A percentile compares a stretch with the other conserved stretches of the same genome.
Evolutionary conservation across 1,140 invertebrate genomes (phyloP).

Genomic region (Drosophila auraria): DNA sequence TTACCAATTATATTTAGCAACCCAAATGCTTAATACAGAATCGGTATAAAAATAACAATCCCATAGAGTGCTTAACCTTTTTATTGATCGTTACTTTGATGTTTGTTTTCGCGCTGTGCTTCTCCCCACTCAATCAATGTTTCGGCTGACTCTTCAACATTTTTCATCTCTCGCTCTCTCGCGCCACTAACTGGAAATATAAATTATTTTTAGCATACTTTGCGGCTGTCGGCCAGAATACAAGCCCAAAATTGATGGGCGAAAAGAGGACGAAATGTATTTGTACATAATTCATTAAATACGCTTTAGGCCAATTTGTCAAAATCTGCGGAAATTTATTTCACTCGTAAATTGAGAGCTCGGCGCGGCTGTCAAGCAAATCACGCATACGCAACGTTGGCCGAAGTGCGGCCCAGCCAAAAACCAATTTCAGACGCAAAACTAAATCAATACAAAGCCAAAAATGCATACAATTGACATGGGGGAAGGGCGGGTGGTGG

Average conservation of each 20-base stretch:
- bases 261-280: constrained; percentile 31
- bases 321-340: constrained; percentile 48
- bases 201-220: constrained; percentile 46
- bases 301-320: constrained; percentile 46
- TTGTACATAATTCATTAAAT: constrained; percentile 53
- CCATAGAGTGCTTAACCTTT: background rate
- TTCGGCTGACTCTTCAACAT: constrained; percentile 10
- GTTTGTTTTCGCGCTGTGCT: background rate
- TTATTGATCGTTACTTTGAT: constrained; percentile 3
- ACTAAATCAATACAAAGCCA: constrained; percentile 48
- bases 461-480: constrained; percentile 36
- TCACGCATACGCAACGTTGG: constrained; percentile 35
- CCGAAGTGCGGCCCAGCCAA: background rate
- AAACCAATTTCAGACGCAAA: constrained; percentile 39
- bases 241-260: constrained; percentile 33
- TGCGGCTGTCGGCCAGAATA: constrained; percentile 33
- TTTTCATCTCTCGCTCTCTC: constrained; percentile 1
- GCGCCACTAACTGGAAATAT: constrained; percentile 7
- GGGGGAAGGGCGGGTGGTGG: background rate
- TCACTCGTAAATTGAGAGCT: constrained; percentile 56
- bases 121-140: constrained; percentile 3
- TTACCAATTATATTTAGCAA: background rate
- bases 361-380: constrained; percentile 34
- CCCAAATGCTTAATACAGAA: background rate
- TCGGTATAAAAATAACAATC: background rate